These are phyloP conservation scores for Rhodinocichla rosea DNA, from an alignment of 2,113 vertebrate genomes.

Conservation along the genomic window DNA sequence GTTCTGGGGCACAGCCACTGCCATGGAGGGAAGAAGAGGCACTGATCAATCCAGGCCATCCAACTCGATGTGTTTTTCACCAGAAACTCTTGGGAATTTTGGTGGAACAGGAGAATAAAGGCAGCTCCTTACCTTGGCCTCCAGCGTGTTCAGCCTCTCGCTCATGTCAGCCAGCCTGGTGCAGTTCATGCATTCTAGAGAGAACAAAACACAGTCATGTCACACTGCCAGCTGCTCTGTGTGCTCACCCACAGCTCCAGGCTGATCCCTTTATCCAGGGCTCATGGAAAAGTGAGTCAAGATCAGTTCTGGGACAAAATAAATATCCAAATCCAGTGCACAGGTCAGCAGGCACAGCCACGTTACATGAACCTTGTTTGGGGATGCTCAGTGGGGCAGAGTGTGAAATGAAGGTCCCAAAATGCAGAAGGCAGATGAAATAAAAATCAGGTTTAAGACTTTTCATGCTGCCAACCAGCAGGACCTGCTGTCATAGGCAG, in stretches of 20 bases:
- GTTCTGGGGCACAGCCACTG: background rate
- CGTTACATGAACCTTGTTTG: accelerated
- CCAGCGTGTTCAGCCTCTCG: conserved; percentile 81
- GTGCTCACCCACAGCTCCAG: background rate
- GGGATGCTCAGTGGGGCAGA: background rate
- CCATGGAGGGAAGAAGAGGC: background rate
- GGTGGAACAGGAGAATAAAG: background rate
- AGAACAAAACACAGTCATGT: background rate
- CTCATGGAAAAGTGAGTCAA: background rate
- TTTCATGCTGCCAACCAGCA: background rate
- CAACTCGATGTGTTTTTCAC: background rate
- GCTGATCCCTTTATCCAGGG: background rate
- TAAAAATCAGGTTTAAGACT: background rate
- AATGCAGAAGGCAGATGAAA: background rate
- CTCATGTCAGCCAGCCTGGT: conserved; percentile 84
- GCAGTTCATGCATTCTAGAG: conserved; percentile 93
- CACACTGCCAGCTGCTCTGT: background rate
- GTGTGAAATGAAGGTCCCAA: background rate
- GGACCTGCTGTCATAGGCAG: background rate
- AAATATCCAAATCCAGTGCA: background rate
- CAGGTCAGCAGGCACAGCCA: background rate
- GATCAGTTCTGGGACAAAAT: background rate
- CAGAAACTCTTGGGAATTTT: background rate
- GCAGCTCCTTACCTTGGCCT: conserved; percentile 82
- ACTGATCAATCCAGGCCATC: background rate